Percentiles rank a stretch among this genome's conserved stretches.
phyloP scores from a whole-genome alignment of 2,888 invertebrate species.

The Ectemnius continuus region DNA sequence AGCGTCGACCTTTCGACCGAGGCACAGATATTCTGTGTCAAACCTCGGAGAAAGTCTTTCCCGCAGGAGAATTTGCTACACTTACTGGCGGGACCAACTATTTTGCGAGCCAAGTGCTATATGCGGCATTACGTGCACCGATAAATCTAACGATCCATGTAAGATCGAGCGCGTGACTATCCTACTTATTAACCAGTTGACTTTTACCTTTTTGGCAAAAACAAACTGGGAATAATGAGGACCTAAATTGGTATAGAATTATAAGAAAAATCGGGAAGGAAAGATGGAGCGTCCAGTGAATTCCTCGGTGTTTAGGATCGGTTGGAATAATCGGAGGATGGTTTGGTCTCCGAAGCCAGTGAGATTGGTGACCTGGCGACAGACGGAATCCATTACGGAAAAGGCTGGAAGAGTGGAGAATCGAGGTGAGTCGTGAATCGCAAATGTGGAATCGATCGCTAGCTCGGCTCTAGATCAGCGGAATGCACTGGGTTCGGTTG shows the following conservation, averaged over 20 bases:
- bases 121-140: background rate
- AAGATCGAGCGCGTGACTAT: too few species aligned
- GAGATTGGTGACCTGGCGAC: too few species aligned
- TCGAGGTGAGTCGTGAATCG: conserved; percentile 24
- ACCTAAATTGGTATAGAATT: too few species aligned
- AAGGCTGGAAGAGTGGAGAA: background rate
- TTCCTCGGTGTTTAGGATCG: too few species aligned
- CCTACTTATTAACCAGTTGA: too few species aligned
- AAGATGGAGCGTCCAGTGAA: too few species aligned
- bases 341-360: too few species aligned
- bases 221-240: too few species aligned
- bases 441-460: conserved; percentile 39
- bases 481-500: conserved; percentile 72
- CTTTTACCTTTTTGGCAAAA: too few species aligned
- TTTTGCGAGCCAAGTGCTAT: background rate
- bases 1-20: conserved; percentile 3
- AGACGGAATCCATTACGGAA: background rate
- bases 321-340: too few species aligned
- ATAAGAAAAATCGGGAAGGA: too few species aligned
- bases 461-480: conserved; percentile 23
- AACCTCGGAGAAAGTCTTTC: background rate
- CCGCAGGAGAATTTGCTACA: background rate
- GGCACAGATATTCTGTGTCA: background rate
- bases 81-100: background rate
- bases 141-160: too few species aligned